A percentile compares a stretch with the other conserved stretches of the same genome.
Conservation (phyloP, 2,113 vertebrate genomes). For the Pygathrix nemaeus region DNA sequence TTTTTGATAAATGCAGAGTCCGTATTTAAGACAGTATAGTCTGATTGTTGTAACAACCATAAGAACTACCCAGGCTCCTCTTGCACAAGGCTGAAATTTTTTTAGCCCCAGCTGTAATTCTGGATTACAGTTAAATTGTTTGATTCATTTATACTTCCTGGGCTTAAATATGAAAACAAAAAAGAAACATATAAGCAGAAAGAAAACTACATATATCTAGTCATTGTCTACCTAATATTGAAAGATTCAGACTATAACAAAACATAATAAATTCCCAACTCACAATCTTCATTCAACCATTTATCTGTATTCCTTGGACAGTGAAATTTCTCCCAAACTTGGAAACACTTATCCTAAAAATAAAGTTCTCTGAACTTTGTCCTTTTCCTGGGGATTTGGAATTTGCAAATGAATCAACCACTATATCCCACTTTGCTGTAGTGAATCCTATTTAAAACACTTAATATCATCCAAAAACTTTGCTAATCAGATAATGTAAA, state of each 20-base stretch:
- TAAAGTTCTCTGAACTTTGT: slow-evolving; percentile 22
- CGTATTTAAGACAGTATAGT: background rate
- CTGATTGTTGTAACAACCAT: background rate
- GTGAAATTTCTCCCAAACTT: slow-evolving; percentile 21
- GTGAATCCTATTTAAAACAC: background rate
- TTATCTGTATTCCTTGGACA: background rate
- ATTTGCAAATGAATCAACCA: slow-evolving; percentile 25
- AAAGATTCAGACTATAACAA: slow-evolving; percentile 24
- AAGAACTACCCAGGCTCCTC: background rate
- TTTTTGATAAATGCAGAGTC: background rate
- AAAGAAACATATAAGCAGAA: background rate
- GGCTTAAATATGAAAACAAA: background rate
- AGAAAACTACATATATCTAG: background rate
- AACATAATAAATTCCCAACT: slow-evolving; percentile 21
- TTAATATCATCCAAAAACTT: background rate
- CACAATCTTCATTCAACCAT: background rate
- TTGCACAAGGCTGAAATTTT: background rate
- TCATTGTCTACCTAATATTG: background rate
- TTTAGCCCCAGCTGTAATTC: background rate
- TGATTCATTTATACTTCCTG: background rate
- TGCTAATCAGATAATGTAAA: background rate
- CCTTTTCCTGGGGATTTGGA: background rate
- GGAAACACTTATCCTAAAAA: slow-evolving; percentile 40
- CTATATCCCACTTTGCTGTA: background rate
- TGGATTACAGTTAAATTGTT: background rate